Percentiles rank a stretch among this genome's conserved stretches.
Evolutionary conservation across 2,888 invertebrate genomes (phyloP).

Genomic region (Eupithecia insigniata): DNA sequence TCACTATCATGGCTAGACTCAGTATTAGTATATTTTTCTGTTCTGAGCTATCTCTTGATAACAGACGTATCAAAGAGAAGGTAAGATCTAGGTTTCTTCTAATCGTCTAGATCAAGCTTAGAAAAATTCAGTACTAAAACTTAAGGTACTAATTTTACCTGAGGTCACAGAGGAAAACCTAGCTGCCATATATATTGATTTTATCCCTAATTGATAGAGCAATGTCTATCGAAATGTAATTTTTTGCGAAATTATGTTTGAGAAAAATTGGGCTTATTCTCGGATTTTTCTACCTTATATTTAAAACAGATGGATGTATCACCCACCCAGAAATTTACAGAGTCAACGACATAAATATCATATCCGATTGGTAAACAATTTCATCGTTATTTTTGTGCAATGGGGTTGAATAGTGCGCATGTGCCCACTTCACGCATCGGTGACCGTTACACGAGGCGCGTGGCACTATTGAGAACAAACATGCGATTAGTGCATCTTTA

Average conservation of each 20-base stretch:
- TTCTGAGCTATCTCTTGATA: too few species aligned
- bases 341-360: constrained; percentile 4
- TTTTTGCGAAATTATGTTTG: neutral
- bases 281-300: neutral
- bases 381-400: constrained; percentile 27
- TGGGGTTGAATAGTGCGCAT: constrained; percentile 28
- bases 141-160: too few species aligned
- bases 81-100: too few species aligned
- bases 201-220: too few species aligned
- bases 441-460: constrained; percentile 41
- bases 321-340: neutral
- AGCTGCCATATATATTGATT: neutral
- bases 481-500: constrained; percentile 35
- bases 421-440: constrained; percentile 40
- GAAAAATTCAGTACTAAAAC: neutral
- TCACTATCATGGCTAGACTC: too few species aligned
- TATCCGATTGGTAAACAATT: constrained; percentile 28
- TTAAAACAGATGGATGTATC: neutral
- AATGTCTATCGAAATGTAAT: too few species aligned
- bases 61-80: too few species aligned
- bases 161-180: neutral
- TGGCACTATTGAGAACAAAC: constrained; percentile 31
- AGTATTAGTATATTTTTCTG: too few species aligned
- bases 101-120: neutral
- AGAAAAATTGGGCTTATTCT: neutral